Conservation (phyloP, 2,888 invertebrate genomes). For the Drosophila acutilabella region DNA sequence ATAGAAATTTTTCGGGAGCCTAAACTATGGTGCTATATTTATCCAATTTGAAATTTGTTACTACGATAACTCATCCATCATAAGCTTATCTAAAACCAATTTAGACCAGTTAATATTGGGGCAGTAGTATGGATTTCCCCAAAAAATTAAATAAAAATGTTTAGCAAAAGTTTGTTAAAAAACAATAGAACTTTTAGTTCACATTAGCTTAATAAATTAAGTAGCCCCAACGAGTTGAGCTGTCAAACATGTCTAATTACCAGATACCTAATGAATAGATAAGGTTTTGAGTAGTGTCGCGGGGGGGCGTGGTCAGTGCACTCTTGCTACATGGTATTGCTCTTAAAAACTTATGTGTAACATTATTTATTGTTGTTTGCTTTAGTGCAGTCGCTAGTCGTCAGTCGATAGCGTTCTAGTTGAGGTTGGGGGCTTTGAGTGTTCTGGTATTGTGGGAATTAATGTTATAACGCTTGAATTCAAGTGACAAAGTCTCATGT, state of each 20-base stretch:
- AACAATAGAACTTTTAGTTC: too few species aligned
- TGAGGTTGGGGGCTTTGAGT: constrained; percentile 4
- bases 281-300: constrained; percentile 2
- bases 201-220: neutral
- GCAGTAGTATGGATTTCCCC: neutral
- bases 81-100: neutral
- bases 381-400: neutral
- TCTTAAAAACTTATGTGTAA: constrained; percentile 20
- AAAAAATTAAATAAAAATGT: too few species aligned
- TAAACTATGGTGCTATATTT: neutral
- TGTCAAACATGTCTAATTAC: neutral
- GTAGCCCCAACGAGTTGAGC: neutral
- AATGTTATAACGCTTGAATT: neutral
- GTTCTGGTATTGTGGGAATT: neutral
- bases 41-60: neutral
- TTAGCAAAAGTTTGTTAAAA: too few species aligned
- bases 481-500: neutral
- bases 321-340: constrained; percentile 27
- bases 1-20: neutral
- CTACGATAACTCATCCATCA: neutral
- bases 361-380: neutral
- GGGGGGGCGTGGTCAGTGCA: constrained; percentile 6
- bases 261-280: constrained; percentile 25
- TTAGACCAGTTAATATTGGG: neutral
- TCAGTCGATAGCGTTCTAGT: neutral